A percentile compares a stretch with the other conserved stretches of the same genome.
phyloP scores from a whole-genome alignment of 2,888 invertebrate species.

The Ormyrus labotus region DNA sequence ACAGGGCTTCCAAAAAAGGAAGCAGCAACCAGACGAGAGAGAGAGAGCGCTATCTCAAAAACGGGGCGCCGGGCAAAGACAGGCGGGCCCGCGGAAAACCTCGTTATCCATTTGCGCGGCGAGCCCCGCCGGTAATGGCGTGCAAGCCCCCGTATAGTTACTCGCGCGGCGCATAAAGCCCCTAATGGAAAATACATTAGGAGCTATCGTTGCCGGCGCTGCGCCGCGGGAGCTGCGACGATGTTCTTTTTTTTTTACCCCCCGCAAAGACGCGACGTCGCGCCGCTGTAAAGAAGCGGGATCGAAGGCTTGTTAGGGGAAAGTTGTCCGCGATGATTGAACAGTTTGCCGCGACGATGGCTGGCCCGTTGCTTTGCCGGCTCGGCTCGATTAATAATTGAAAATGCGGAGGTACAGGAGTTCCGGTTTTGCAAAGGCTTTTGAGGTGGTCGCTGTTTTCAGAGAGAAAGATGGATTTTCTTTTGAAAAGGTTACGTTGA shows the following conservation, averaged over 20 bases:
- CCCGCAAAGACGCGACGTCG: slow-evolving; percentile 9
- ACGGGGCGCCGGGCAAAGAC: not conserved
- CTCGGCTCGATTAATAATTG: not conserved
- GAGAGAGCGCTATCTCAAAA: not conserved
- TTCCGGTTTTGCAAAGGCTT: no score
- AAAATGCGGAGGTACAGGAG: no score
- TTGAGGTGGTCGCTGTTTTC: no score
- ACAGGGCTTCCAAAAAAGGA: not conserved
- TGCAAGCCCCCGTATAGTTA: slow-evolving; percentile 14
- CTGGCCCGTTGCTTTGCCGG: not conserved
- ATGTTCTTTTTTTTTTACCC: slow-evolving; percentile 29
- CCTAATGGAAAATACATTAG: slow-evolving; percentile 68
- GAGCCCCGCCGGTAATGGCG: slow-evolving; percentile 27
- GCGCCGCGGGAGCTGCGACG: no score
- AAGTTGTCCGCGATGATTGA: not conserved
- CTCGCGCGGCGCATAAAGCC: slow-evolving; percentile 54
- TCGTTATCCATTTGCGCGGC: slow-evolving; percentile 47
- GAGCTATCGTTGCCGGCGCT: slow-evolving; percentile 59
- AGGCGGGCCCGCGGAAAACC: slow-evolving; percentile 31
- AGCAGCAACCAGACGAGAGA: not conserved
- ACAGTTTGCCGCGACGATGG: not conserved
- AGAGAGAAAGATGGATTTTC: no score
- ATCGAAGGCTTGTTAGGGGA: slow-evolving; percentile 15
- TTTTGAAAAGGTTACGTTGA: no score
- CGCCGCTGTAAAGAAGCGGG: not conserved